Percentiles rank a stretch among this genome's conserved stretches.
These are phyloP conservation scores for Polypterus senegalus DNA, from an alignment of 2,113 vertebrate species.

Conservation along the genomic window DNA sequence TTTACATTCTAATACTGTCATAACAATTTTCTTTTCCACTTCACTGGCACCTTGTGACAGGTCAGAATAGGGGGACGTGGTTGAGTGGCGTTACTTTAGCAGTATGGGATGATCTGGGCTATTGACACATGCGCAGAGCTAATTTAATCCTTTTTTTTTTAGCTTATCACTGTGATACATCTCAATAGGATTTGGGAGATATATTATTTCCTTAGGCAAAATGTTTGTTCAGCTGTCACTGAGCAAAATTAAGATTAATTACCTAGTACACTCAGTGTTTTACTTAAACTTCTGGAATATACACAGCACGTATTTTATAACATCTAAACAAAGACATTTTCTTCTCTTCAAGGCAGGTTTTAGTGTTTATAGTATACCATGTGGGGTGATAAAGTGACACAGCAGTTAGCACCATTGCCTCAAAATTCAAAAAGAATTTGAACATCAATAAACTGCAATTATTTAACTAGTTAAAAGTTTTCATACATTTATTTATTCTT, in stretches of 20 bases:
- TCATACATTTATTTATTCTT: too few species aligned
- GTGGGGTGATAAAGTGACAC: too few species aligned
- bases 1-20: conserved; percentile 31
- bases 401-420: too few species aligned
- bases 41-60: conserved; percentile 16
- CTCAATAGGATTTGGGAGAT: conserved; percentile 15
- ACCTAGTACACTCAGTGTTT: background rate
- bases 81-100: conserved; percentile 12
- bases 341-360: too few species aligned
- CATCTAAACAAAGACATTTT: too few species aligned
- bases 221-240: background rate
- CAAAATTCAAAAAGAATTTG: too few species aligned
- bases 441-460: too few species aligned
- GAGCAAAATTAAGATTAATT: conserved; percentile 6
- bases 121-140: conserved; percentile 12
- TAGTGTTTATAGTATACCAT: too few species aligned
- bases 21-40: conserved; percentile 25
- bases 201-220: conserved; percentile 9
- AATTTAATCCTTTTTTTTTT: background rate
- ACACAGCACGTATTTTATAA: too few species aligned
- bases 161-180: background rate
- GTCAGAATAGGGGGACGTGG: conserved; percentile 13
- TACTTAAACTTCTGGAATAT: too few species aligned
- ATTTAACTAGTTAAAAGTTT: too few species aligned
- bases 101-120: conserved; percentile 18